Evolutionary conservation across 2,113 vertebrate genomes (phyloP).

Genomic region (Cygnus atratus): DNA sequence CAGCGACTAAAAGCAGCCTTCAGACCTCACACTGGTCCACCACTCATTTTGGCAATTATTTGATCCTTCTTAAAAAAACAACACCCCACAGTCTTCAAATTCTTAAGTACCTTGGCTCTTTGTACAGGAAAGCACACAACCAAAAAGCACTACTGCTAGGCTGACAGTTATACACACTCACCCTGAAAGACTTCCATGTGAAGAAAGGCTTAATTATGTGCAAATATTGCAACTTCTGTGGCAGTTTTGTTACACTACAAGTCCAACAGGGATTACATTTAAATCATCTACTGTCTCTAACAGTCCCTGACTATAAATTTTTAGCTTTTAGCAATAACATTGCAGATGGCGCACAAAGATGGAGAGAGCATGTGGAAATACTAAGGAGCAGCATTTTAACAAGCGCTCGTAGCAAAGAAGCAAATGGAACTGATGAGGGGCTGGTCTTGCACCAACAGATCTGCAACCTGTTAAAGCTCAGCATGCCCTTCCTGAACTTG

Average conservation of each 20-base stretch:
- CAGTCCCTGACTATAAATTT: background rate
- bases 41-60: background rate
- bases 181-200: accelerated
- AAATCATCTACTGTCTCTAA: background rate
- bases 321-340: background rate
- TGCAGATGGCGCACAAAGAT: background rate
- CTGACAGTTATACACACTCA: background rate
- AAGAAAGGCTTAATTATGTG: background rate
- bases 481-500: background rate
- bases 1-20: background rate
- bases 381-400: background rate
- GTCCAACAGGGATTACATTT: background rate
- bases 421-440: background rate
- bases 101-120: background rate
- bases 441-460: background rate
- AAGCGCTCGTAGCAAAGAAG: background rate
- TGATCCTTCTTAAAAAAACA: background rate
- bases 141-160: background rate
- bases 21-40: background rate
- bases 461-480: background rate
- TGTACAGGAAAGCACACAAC: background rate
- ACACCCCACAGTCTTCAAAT: background rate
- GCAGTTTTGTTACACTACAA: background rate
- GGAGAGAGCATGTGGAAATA: background rate
- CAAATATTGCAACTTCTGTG: background rate